Conservation (phyloP, 2,888 invertebrate species). For the Minunthozetes semirufus region DNA sequence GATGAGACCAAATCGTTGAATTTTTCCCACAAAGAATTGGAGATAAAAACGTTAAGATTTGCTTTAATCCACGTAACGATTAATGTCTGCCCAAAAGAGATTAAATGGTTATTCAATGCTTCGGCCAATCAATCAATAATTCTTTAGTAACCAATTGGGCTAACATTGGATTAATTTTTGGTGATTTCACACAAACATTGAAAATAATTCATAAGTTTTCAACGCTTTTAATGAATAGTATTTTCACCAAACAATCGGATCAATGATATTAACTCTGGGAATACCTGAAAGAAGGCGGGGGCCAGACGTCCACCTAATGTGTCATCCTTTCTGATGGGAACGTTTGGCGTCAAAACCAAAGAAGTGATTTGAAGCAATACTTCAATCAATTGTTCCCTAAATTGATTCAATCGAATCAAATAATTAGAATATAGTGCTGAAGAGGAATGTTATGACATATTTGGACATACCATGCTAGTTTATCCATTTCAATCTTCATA, state of each 20-base stretch:
- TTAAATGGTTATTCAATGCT: neutral
- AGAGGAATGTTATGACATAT: conserved; percentile 1
- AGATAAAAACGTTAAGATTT: conserved; percentile 84
- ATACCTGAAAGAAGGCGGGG: conserved; percentile 51
- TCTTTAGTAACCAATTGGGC: conserved; percentile 9
- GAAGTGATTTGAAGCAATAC: conserved; percentile 87
- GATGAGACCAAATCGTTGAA: conserved; percentile 78
- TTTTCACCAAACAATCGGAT: neutral
- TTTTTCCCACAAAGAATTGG: conserved; percentile 83
- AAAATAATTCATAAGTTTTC: neutral
- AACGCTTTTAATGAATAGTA: neutral
- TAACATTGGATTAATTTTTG: conserved; percentile 21
- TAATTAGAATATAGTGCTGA: too few species aligned
- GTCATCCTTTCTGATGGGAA: conserved; percentile 66
- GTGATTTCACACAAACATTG: neutral
- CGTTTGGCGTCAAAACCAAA: conserved; percentile 67
- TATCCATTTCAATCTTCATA: conserved; percentile 90
- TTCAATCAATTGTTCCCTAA: conserved; percentile 74
- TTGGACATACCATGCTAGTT: conserved; percentile 70
- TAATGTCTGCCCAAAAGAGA: conserved; percentile 69
- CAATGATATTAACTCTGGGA: neutral
- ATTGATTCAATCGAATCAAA: conserved; percentile 41
- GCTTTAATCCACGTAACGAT: conserved; percentile 98
- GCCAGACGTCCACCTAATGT: conserved; percentile 50
- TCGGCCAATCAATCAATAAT: conserved; percentile 15